phyloP scores from a whole-genome alignment of 2,888 invertebrate genomes.

The Listrodromus nycthemerus region DNA sequence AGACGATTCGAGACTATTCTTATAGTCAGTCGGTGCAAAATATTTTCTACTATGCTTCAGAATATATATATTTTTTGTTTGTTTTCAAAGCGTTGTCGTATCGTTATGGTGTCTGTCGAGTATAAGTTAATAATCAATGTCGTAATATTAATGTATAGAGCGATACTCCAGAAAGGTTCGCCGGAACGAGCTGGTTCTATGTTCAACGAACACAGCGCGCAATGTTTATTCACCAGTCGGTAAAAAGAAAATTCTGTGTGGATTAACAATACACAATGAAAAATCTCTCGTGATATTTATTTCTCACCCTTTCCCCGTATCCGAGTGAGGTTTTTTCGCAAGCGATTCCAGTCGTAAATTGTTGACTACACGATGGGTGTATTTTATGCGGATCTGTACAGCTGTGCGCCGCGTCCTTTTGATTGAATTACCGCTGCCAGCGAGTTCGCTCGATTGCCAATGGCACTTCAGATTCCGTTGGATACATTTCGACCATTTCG shows the following conservation, averaged over 20 bases:
- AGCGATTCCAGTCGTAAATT: no score
- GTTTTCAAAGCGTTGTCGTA: background rate
- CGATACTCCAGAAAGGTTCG: background rate
- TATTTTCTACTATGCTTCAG: background rate
- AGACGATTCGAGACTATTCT: conserved; percentile 54
- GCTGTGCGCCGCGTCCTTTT: no score
- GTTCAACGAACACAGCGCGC: conserved; percentile 12
- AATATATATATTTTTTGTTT: no score
- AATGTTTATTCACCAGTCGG: background rate
- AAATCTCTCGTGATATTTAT: conserved; percentile 1
- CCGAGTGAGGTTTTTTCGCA: background rate
- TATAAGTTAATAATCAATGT: background rate
- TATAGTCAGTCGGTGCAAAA: conserved; percentile 32
- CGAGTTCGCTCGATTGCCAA: no score
- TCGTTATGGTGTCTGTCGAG: conserved; percentile 16
- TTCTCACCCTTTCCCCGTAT: background rate
- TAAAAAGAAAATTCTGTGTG: background rate
- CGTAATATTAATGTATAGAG: background rate
- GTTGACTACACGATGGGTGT: no score
- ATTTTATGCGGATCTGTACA: no score
- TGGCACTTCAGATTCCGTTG: no score
- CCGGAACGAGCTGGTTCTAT: conserved; percentile 43
- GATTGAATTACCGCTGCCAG: no score
- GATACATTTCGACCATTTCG: no score
- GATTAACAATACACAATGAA: background rate